phyloP scores from a whole-genome alignment of 2,113 vertebrate genomes.

The Thinocorus orbignyianus region DNA sequence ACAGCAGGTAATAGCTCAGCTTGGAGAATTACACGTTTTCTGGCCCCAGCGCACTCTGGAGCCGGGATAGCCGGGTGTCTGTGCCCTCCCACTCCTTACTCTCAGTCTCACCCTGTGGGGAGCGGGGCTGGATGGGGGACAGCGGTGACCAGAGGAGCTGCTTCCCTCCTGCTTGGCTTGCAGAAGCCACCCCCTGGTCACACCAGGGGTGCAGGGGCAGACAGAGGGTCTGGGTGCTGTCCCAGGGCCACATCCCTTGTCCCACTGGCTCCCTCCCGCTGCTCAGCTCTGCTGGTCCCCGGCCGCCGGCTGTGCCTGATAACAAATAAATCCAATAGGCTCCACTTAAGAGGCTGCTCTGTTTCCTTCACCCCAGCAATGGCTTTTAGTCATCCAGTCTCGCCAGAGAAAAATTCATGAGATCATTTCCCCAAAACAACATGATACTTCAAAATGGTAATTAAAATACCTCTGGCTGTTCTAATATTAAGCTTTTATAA shows the following conservation, averaged over 20 bases:
- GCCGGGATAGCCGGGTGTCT: fast-evolving
- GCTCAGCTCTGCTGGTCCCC: fast-evolving
- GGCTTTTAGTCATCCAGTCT: not conserved
- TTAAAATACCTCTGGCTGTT: slow-evolving; percentile 22
- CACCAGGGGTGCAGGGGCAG: fast-evolving
- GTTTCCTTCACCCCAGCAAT: not conserved
- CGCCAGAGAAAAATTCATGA: not conserved
- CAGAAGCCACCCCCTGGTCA: not conserved
- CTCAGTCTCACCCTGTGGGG: not conserved
- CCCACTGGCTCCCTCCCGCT: not conserved
- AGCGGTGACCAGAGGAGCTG: not conserved
- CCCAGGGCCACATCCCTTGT: not conserved
- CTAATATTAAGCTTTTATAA: not conserved
- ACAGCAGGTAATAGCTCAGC: slow-evolving; percentile 56
- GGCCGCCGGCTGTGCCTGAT: not conserved
- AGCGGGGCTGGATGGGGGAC: not conserved
- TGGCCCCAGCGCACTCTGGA: not conserved
- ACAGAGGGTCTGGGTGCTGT: fast-evolving
- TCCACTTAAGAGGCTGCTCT: not conserved
- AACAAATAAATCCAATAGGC: not conserved
- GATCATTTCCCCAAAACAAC: not conserved
- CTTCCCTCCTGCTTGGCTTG: fast-evolving
- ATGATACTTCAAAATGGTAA: not conserved
- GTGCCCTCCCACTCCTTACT: not conserved
- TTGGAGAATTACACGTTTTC: not conserved